phyloP scores from a whole-genome alignment of 1,140 invertebrate species.

The Eriosoma lanigerum region DNA sequence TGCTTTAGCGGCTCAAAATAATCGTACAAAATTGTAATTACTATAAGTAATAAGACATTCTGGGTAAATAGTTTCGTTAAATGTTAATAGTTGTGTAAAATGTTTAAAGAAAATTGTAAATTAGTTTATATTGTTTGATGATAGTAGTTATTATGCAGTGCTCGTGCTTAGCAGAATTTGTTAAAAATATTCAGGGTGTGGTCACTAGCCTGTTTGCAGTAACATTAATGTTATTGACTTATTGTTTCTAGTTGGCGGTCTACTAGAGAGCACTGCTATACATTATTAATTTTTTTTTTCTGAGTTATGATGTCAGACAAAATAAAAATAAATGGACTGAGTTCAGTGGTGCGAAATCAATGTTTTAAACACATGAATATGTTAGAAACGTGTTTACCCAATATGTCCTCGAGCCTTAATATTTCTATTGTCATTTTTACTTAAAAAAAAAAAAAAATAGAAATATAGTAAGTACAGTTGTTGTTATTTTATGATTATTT shows the following conservation, averaged over 20 bases:
- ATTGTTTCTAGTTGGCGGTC: background rate
- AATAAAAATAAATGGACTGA: background rate
- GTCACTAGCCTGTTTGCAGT: background rate
- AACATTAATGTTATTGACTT: slow-evolving; percentile 22
- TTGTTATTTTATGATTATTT: slow-evolving; percentile 29
- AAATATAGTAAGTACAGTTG: slow-evolving; percentile 33
- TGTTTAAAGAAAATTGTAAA: slow-evolving; percentile 9
- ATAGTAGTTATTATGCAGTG: background rate
- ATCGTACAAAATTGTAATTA: slow-evolving; percentile 40
- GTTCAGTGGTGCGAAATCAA: slow-evolving; percentile 7
- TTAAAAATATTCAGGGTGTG: background rate
- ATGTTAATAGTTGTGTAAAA: slow-evolving; percentile 12
- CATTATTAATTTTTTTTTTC: slow-evolving; percentile 14
- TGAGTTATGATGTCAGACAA: background rate
- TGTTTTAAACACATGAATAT: background rate
- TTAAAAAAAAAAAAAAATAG: slow-evolving; percentile 33
- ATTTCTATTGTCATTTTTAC: slow-evolving; percentile 44
- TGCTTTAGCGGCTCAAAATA: slow-evolving; percentile 41
- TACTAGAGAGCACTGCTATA: slow-evolving; percentile 23
- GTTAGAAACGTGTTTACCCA: slow-evolving; percentile 27
- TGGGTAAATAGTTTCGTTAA: slow-evolving; percentile 30
- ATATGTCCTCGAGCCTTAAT: slow-evolving; percentile 33
- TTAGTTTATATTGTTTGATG: background rate
- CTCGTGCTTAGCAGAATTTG: background rate
- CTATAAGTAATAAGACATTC: slow-evolving; percentile 26